Conservation (phyloP, 2,888 invertebrate species). For the Oscheius myriophilus region DNA sequence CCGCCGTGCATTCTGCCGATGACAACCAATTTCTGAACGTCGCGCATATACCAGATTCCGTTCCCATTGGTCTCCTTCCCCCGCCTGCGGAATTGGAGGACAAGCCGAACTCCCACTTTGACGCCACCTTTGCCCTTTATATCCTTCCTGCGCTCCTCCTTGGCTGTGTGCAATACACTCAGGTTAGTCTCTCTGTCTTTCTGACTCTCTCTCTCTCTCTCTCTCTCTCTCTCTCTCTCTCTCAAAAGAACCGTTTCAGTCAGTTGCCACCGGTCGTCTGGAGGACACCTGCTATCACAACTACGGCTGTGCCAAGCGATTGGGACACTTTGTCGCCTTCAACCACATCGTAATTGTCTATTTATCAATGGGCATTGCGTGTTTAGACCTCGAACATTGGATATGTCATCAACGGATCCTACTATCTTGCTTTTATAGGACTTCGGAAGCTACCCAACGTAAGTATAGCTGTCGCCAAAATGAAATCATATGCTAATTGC, state of each 20-base stretch:
- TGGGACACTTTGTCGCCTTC: conserved; percentile 82
- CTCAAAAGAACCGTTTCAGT: not conserved
- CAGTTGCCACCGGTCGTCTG: not conserved
- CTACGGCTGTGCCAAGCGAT: conserved; percentile 85
- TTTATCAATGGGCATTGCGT: not conserved
- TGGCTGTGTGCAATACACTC: not conserved
- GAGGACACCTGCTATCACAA: conserved; percentile 73
- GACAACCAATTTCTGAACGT: too few relatives aligned
- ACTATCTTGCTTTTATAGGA: not conserved
- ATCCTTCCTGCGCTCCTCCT: conserved; percentile 8
- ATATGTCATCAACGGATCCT: conserved; percentile 8
- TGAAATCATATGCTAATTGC: too few relatives aligned
- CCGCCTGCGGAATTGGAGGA: too few relatives aligned
- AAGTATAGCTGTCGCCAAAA: too few relatives aligned
- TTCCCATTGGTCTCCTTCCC: too few relatives aligned
- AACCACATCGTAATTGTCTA: conserved; percentile 82
- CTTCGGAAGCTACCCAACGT: not conserved
- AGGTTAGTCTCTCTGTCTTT: too few relatives aligned
- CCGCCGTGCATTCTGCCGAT: too few relatives aligned
- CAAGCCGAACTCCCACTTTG: too few relatives aligned
- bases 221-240: too few relatives aligned
- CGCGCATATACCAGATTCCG: too few relatives aligned
- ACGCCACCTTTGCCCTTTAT: conserved; percentile 3
- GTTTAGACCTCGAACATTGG: conserved; percentile 18
- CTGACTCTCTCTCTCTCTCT: too few relatives aligned